phyloP scores from a whole-genome alignment of 2,888 invertebrate genomes.

The Eudemis profundana region DNA sequence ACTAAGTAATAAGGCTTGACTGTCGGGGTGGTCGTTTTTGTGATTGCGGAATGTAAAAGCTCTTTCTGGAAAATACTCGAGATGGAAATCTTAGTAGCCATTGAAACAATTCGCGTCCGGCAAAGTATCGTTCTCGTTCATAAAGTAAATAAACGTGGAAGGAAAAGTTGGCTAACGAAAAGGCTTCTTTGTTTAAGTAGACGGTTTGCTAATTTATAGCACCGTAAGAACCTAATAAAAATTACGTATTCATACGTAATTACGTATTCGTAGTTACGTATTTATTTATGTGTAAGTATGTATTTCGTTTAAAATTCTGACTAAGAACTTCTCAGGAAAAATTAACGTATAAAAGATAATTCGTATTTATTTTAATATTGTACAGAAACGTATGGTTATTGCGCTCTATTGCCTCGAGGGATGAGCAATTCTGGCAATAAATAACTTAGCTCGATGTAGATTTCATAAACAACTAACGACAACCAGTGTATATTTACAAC shows the following conservation, averaged over 20 bases:
- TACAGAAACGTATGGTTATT: conserved; percentile 41
- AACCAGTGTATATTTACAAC: no score
- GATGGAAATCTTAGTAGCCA: not conserved
- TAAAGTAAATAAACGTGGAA: not conserved
- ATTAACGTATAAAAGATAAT: conserved; percentile 2
- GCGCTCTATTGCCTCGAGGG: conserved; percentile 47
- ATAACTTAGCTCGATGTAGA: conserved; percentile 57
- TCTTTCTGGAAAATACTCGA: conserved; percentile 1
- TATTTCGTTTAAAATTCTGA: no score
- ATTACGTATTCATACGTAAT: no score
- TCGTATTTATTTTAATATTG: conserved; percentile 29
- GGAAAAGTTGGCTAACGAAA: not conserved
- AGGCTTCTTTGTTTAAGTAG: not conserved
- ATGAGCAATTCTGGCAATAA: conserved; percentile 60
- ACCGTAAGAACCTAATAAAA: no score
- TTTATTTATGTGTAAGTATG: no score
- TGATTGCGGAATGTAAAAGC: not conserved
- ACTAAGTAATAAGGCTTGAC: not conserved
- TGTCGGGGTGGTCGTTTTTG: not conserved
- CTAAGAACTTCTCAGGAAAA: not conserved
- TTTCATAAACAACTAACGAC: not conserved
- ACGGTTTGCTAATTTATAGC: no score
- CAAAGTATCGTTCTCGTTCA: not conserved
- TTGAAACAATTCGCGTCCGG: not conserved
- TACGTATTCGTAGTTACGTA: no score